phyloP scores from a whole-genome alignment of 2,888 invertebrate genomes.

The Thyatira batis region DNA sequence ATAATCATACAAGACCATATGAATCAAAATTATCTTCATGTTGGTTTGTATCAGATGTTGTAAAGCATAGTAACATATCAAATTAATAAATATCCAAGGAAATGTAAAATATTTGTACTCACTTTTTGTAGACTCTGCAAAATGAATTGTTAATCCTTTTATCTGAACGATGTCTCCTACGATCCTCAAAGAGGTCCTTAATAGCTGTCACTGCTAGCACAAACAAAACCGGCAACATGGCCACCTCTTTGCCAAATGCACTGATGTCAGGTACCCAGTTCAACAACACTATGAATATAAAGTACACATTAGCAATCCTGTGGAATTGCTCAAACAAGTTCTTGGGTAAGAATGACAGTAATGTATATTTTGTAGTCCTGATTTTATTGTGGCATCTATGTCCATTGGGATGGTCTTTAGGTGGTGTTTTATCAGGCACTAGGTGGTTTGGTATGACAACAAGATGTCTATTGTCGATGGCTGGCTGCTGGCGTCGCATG shows the following conservation, averaged over 20 bases:
- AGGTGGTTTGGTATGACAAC: constrained; percentile 93
- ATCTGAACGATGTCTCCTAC: constrained; percentile 94
- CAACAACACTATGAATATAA: constrained; percentile 96
- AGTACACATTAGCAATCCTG: constrained; percentile 98
- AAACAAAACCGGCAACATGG: constrained; percentile 97
- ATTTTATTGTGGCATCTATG: constrained; percentile 91
- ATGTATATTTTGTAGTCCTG: constrained; percentile 96
- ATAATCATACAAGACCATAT: no score
- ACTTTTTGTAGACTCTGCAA: constrained; percentile 96
- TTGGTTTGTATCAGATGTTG: no score
- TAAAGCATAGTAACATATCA: not conserved
- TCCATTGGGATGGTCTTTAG: constrained; percentile 92
- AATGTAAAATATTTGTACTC: constrained; percentile 42
- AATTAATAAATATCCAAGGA: not conserved
- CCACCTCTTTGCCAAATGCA: constrained; percentile 97
- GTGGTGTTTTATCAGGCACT: constrained; percentile 90
- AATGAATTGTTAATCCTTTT: constrained; percentile 96
- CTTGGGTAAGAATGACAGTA: constrained; percentile 96
- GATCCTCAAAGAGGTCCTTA: constrained; percentile 97
- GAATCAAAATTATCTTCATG: no score
- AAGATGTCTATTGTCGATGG: constrained; percentile 86
- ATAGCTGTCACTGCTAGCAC: constrained; percentile 96
- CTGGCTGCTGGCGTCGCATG: constrained; percentile 83
- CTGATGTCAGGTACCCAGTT: constrained; percentile 98
- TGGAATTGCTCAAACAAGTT: constrained; percentile 99